Conservation (phyloP, 2,797 vertebrate species). For the Lepidocolaptes lacrymiger region DNA sequence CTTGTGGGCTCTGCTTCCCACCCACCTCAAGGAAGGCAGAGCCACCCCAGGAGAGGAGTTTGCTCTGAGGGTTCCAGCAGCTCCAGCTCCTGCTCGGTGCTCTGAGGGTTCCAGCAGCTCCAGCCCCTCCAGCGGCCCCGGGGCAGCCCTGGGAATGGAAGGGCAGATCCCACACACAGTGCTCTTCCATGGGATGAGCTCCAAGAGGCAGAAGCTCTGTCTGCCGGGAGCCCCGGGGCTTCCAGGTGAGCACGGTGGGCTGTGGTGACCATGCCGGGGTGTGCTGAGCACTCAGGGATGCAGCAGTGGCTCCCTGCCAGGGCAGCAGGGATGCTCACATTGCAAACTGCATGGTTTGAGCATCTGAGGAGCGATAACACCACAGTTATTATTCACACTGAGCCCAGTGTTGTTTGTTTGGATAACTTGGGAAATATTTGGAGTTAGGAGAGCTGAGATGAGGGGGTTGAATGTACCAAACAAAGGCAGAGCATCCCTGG, state of each 20-base stretch:
- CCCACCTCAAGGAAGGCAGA: neutral
- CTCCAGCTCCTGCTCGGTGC: neutral
- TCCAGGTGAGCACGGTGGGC: neutral
- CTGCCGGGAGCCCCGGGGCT: rapidly evolving
- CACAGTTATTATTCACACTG: rapidly evolving
- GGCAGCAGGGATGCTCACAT: rapidly evolving
- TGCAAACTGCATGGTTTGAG: neutral
- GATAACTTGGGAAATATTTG: neutral
- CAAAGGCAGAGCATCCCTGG: neutral
- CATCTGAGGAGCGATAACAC: neutral
- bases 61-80: neutral
- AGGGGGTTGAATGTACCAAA: neutral
- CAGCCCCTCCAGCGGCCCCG: neutral
- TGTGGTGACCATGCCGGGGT: neutral
- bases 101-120: rapidly evolving
- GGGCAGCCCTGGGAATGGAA: neutral
- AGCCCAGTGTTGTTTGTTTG: neutral
- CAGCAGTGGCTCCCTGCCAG: rapidly evolving
- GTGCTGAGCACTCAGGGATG: neutral
- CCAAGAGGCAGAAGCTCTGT: rapidly evolving
- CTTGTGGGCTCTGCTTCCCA: neutral
- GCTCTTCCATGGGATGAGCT: neutral
- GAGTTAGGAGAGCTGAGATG: neutral
- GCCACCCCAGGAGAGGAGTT: neutral
- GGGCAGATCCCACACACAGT: rapidly evolving